A percentile compares a stretch with the other conserved stretches of the same genome.
phyloP scores from a whole-genome alignment of 2,113 vertebrate species.

The Romanogobio albipinnatus region DNA sequence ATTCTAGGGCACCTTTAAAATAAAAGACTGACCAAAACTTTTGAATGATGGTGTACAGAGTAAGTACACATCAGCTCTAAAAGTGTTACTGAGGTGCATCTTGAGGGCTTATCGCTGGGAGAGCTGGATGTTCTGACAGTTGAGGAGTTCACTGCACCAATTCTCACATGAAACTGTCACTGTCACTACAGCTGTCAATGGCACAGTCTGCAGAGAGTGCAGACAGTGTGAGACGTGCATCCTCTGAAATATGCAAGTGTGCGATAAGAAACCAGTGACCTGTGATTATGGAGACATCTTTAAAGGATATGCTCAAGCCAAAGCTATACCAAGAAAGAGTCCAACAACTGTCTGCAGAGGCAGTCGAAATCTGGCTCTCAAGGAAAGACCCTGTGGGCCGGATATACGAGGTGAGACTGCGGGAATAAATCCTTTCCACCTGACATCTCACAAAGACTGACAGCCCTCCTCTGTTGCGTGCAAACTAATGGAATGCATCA shows the following conservation, averaged over 20 bases:
- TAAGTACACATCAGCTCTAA: neutral
- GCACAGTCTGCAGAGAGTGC: neutral
- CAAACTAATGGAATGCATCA: conserved; percentile 7
- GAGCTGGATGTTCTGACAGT: neutral
- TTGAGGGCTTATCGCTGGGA: neutral
- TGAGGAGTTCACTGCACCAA: neutral
- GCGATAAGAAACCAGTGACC: conserved; percentile 5
- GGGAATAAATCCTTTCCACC: conserved; percentile 16
- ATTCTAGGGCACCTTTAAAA: too few relatives aligned
- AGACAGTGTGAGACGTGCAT: neutral
- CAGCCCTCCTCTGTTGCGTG: conserved; percentile 13
- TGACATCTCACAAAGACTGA: conserved; percentile 22
- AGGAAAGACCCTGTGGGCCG: neutral
- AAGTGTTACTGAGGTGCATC: neutral
- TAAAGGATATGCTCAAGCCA: neutral
- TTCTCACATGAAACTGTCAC: conserved; percentile 10
- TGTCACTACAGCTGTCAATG: conserved; percentile 4
- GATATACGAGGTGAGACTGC: neutral
- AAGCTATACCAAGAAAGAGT: neutral
- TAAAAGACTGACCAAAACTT: neutral
- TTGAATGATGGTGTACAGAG: neutral
- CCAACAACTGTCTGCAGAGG: neutral
- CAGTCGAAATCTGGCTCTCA: conserved; percentile 2
- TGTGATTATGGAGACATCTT: conserved; percentile 27
- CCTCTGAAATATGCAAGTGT: neutral